Percentiles rank a stretch among this genome's conserved stretches.
Evolutionary conservation across 2,113 vertebrate genomes (phyloP).

Genomic region (Centrocercus urophasianus): DNA sequence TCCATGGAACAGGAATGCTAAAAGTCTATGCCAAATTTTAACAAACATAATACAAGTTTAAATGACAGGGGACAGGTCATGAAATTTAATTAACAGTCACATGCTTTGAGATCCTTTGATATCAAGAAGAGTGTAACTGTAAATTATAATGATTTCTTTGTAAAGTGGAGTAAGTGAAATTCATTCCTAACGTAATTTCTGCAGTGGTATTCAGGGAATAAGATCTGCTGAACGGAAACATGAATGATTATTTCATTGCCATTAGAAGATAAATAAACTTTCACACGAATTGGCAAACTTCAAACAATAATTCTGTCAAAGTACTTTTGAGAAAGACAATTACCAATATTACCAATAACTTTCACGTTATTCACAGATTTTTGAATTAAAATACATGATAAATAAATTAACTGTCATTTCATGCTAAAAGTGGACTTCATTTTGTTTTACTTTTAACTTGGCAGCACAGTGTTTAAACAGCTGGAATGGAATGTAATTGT

Average conservation of each 20-base stretch:
- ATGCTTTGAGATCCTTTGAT: conserved; percentile 22
- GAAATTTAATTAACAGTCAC: conserved; percentile 46
- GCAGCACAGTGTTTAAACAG: background rate
- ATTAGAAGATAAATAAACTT: background rate
- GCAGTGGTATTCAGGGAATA: background rate
- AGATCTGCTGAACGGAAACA: background rate
- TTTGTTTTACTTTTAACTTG: background rate
- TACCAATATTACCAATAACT: background rate
- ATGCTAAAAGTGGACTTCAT: background rate
- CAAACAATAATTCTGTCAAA: background rate
- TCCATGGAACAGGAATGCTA: background rate
- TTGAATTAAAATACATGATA: background rate
- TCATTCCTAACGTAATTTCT: background rate
- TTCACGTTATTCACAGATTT: background rate
- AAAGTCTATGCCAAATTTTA: background rate
- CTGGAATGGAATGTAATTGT: background rate
- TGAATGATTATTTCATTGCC: background rate
- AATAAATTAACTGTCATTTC: background rate
- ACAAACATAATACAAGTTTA: background rate
- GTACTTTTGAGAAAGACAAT: background rate
- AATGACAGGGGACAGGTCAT: background rate
- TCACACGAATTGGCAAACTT: background rate
- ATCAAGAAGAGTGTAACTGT: background rate
- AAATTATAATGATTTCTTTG: conserved; percentile 35
- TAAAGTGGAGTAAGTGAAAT: background rate